Evolutionary conservation across 2,888 invertebrate species (phyloP), one percentile per base, ranked within the genome.

Genomic region (Hydriomena furcata): DNA sequence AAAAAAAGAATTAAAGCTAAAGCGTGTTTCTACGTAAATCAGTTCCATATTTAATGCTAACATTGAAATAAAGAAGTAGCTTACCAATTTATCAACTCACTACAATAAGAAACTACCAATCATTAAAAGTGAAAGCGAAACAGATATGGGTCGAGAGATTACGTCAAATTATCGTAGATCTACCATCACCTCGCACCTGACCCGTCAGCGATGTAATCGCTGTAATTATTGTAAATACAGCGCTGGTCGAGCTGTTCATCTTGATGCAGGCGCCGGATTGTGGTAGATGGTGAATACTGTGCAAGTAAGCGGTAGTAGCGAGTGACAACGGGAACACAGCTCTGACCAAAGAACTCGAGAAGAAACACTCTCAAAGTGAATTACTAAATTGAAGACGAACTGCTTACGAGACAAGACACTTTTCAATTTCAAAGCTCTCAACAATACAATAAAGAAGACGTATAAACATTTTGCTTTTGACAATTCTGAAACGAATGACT

Each of bases 201-300:
- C 73, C 76, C 68, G 55, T 52, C 61, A 58, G 58, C 60, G 70
- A 71, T 71, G 61, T 57, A 66, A 79, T 79, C 73, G 55, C 52
- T 57, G 70, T 81, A 81, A 83, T 83, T 81, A 81, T 76, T 75
- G 75, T 79, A 81, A 81, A 79, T 77, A 76, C 64, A 73, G 64
- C 68, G 65, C 52, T 52, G 60, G 74, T 70, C 44, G 56, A 55
- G 59, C 52, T 51, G 44, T 37, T 57, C 64, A 73, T 74, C 74
- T 71, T 73, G 76, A 76, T 71, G 68, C 60, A 66, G 66, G 65
- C 68, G 61, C 66, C 63, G 64, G 71, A 70, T 71, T 66, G 58
- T 49, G 44, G 40, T 25, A 42, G 11, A 31, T 42, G 24, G 11
- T 13, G 10, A 10, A 30, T 4, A 20, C 17, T 13, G 10, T 38